Evolutionary conservation across 37 sponge, comb jelly and placozoan species (phyloP).

Genomic region (Aphrocallistes beatrix): DNA sequence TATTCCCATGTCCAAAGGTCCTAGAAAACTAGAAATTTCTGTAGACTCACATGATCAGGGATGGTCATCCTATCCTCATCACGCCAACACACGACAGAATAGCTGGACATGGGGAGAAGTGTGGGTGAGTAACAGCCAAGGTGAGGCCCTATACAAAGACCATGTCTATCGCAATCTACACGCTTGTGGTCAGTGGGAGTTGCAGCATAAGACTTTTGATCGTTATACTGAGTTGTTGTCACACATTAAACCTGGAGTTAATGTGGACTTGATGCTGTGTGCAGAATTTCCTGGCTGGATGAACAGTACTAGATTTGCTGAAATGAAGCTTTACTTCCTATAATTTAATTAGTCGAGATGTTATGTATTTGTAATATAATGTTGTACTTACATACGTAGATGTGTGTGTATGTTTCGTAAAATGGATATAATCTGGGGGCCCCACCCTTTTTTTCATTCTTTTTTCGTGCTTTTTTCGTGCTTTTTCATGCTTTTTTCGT

Average conservation of each 20-base stretch:
- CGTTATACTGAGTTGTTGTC: background rate
- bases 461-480: too few species aligned
- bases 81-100: background rate
- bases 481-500: too few species aligned
- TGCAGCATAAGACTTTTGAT: background rate
- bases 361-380: too few species aligned
- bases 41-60: slow-evolving; percentile 12
- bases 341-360: too few species aligned
- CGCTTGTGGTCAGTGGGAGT: background rate
- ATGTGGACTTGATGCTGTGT: background rate
- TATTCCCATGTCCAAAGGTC: background rate
- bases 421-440: too few species aligned
- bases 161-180: background rate
- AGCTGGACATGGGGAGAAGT: slow-evolving; percentile 18
- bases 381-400: too few species aligned
- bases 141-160: background rate
- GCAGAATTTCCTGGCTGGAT: background rate
- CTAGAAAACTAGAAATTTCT: background rate
- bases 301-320: background rate
- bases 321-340: background rate
- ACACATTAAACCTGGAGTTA: background rate
- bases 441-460: too few species aligned
- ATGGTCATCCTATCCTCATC: background rate
- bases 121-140: background rate
- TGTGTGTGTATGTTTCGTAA: too few species aligned